Evolutionary conservation across 2,888 invertebrate species (phyloP), one percentile per base, ranked within the genome.

Genomic region (Amphiduros pacificus): DNA sequence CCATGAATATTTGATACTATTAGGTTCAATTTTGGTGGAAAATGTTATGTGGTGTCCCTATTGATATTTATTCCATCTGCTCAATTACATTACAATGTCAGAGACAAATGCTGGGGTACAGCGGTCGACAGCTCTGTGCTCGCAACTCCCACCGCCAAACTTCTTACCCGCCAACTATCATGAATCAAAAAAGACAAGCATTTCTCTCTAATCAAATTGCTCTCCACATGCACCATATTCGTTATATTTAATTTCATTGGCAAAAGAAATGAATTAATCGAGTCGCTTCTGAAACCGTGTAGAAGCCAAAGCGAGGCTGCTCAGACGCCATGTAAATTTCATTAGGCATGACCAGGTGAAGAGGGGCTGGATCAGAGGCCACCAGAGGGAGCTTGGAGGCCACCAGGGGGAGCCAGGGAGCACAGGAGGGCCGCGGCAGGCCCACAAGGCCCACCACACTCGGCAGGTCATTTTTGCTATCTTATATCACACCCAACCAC

Each of bases 1-100:
- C 53, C 36, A 53, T 53, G 53, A 53, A 53, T 53, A 53, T 53
- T 53, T 53, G 53, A 53, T 53, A 22, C 53, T n/a, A n/a, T n/a
- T n/a, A n/a, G n/a, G n/a, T n/a, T n/a, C n/a, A 53, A 53, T 53
- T 53, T 53, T 32, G 32, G 36, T 20, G 53, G 36, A 36, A 31
- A 32, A 22, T 53, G 53, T 32, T 53, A 31, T 53, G 53, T 32
- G 53, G 11, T 53, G 53, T 32, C 53, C 36, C 22, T 17, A 36
- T n/a, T 22, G 53, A 53, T 53, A 53, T 53, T 53, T 53, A 53
- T 53, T 53, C 36, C 53, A 53, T 53, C 31, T 53, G 53, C 53
- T 53, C 31, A 32, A 53, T 53, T 53, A 36, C 53, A 53, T 53
- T 53, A 53, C 20, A 14, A 5, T 53, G 53, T 31, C 53, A 53